Base-by-base conservation (phyloP, 2,888 invertebrate genomes). In the Drosophila mimica region DNA sequence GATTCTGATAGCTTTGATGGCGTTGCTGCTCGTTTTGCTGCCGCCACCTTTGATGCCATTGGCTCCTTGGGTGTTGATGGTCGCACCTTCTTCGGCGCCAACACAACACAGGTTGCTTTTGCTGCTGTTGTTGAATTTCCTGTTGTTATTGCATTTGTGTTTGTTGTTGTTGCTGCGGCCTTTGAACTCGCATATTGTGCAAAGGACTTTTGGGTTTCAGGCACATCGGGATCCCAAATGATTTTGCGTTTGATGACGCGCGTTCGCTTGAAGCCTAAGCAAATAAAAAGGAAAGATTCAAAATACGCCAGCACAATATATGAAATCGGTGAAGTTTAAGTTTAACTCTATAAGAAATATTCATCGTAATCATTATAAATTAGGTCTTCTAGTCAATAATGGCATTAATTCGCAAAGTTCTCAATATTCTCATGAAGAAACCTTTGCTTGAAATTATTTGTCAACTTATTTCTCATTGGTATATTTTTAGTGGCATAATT, bases 171-270 rank as follows among this genome's bases (percentile, higher is more conserved):
- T 46, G 49, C n/a, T 31, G 33, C 28, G 1, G 65, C 33, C 43
- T 81, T 89, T 9, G 73, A 58, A 54, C 67, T 77, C 51, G 85
- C 94, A 92, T 92, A 93, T 38, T 85, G 90, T 2, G 87, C 81
- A 76, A 85, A 89, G 0, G 89, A 88, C 56, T 82, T 87, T 46
- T 92, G 91, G 0, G 93, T 92, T 74, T 93, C 93, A 0, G 93
- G 93, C 64, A 87, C 93, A 87, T 93, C 93, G 3, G 96, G 96
- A 92, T 96, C 96, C 95, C 96, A 96, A 78, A 96, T 96, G 7
- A 96, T 95, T 93, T 96, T 96, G 76, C 95, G 95, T 89, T 96
- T 96, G 34, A 96, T 96, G 28, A 96, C 94, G 82, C 96, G 92
- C 4, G 94, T 91, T 7, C 92, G 87, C 68, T 92, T 92, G 46